Conservation (phyloP, 2,888 invertebrate genomes). For the Chrysolina haemoptera region DNA sequence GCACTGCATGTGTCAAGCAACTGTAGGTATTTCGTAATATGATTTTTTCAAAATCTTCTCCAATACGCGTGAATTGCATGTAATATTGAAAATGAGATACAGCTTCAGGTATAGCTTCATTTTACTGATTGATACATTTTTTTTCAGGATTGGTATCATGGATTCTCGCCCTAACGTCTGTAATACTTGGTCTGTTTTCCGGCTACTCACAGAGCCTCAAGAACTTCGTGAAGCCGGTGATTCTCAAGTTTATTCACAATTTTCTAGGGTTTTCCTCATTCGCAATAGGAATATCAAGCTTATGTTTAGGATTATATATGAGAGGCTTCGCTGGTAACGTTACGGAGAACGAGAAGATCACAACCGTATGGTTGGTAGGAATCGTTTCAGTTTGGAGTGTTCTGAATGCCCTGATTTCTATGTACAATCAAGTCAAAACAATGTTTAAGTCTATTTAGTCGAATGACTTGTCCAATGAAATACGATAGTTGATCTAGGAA, state of each 20-base stretch:
- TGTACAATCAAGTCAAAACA: neutral
- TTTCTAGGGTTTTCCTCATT: constrained; percentile 53
- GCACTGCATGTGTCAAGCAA: too few species aligned
- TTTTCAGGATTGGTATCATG: constrained; percentile 56
- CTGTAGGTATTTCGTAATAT: too few species aligned
- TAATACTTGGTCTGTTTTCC: constrained; percentile 52
- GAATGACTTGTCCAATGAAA: too few species aligned
- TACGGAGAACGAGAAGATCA: constrained; percentile 36
- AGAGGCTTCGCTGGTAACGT: constrained; percentile 25
- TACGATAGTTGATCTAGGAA: too few species aligned
- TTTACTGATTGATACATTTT: neutral
- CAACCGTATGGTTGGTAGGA: constrained; percentile 36
- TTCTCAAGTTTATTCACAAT: constrained; percentile 54
- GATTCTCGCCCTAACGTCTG: constrained; percentile 52
- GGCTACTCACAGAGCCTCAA: constrained; percentile 47
- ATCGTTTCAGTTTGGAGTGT: constrained; percentile 49
- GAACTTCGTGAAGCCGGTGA: constrained; percentile 50
- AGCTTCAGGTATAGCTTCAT: too few species aligned
- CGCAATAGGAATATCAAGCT: constrained; percentile 52
- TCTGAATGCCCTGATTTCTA: neutral
- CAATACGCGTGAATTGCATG: too few species aligned
- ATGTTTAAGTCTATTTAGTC: neutral
- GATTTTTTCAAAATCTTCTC: too few species aligned
- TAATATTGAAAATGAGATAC: too few species aligned
- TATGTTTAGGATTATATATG: constrained; percentile 45